A percentile compares a stretch with the other conserved stretches of the same genome.
Evolutionary conservation across 2,797 vertebrate species (phyloP).

Genomic region (Pseudochaenichthys georgianus): DNA sequence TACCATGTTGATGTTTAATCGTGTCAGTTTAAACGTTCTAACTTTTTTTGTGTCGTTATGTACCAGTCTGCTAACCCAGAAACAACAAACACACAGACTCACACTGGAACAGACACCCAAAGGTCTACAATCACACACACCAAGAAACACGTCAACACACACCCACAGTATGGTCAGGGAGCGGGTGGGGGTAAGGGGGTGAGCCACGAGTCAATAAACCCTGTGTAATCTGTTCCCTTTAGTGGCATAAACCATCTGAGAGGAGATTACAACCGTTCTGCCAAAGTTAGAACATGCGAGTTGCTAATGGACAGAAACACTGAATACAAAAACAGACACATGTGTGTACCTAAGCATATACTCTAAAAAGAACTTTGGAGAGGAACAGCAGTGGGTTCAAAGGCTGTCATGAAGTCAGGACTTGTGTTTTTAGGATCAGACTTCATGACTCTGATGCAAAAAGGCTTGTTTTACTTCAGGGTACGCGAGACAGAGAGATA

Average conservation of each 20-base stretch:
- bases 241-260: slow-evolving; percentile 84
- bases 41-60: neutral
- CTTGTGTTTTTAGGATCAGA: slow-evolving; percentile 34
- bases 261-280: slow-evolving; percentile 82
- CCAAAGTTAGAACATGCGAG: slow-evolving; percentile 78
- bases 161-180: slow-evolving; percentile 57
- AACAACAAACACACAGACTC: slow-evolving; percentile 32
- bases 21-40: no score
- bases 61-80: neutral
- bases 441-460: slow-evolving; percentile 48
- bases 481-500: slow-evolving; percentile 27
- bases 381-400: slow-evolving; percentile 15
- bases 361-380: slow-evolving; percentile 5
- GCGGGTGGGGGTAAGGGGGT: slow-evolving; percentile 64
- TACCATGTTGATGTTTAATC: neutral
- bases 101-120: slow-evolving; percentile 38
- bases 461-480: slow-evolving; percentile 53
- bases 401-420: slow-evolving; percentile 35
- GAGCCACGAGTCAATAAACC: slow-evolving; percentile 81
- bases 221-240: slow-evolving; percentile 84
- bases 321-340: slow-evolving; percentile 50
- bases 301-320: slow-evolving; percentile 76
- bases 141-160: slow-evolving; percentile 47
- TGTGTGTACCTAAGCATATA: slow-evolving; percentile 26
- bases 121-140: slow-evolving; percentile 25